Percentiles rank a stretch among this genome's conserved stretches.
phyloP scores from a whole-genome alignment of 2,113 vertebrate species.

The Albula glossodonta region DNA sequence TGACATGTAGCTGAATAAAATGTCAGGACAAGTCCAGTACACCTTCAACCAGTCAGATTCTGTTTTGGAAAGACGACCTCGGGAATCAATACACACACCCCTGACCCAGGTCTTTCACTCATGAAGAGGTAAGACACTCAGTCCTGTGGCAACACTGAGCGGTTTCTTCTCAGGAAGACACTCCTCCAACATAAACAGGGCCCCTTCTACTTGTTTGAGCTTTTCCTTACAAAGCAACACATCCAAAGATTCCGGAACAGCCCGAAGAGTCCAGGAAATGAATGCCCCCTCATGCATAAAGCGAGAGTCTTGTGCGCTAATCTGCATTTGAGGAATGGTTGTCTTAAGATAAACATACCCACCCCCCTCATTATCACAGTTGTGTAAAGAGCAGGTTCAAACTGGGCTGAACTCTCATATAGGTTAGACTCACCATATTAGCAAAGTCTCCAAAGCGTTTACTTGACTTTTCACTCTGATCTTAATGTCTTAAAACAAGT shows the following conservation, averaged over 20 bases:
- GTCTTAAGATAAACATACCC: background rate
- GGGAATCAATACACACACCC: too few species aligned
- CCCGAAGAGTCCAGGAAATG: background rate
- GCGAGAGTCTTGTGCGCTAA: background rate
- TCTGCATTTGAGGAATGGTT: background rate
- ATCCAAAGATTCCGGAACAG: background rate
- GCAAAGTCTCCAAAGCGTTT: too few species aligned
- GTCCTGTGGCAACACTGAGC: background rate
- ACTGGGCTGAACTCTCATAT: background rate
- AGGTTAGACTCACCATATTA: too few species aligned
- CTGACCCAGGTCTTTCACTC: background rate
- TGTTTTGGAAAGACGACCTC: too few species aligned
- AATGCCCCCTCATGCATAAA: background rate
- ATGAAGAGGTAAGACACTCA: background rate
- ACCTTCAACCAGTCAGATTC: too few species aligned
- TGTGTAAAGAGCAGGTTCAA: background rate
- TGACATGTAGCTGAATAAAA: too few species aligned
- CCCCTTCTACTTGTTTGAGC: background rate
- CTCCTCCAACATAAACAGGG: background rate
- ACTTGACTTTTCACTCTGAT: too few species aligned
- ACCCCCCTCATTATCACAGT: background rate
- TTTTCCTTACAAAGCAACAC: background rate
- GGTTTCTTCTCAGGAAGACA: background rate
- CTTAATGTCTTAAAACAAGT: too few species aligned
- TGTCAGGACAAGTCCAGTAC: too few species aligned